Evolutionary conservation across 2,888 invertebrate species (phyloP), one percentile per base, ranked within the genome.

Genomic region (Pheosia tremula): DNA sequence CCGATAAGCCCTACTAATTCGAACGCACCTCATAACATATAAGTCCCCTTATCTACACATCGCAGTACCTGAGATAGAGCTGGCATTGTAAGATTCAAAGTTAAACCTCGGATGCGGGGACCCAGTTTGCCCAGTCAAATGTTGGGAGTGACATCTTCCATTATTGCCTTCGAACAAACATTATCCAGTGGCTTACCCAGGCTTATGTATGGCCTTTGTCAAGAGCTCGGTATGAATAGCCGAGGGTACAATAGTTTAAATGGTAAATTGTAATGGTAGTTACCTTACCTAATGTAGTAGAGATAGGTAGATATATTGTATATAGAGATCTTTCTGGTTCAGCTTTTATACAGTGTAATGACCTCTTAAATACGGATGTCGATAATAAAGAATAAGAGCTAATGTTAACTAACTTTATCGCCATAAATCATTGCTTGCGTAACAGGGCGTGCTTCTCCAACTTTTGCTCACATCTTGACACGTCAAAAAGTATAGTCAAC

Each of bases 131-230:
- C 82, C 89, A 90, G 89, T 89, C 91, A 88, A 91, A 91, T 90
- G 89, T 81, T 77, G 75, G 77, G 71, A 80, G 82, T 82, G 85
- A 89, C 89, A 87, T 79, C 76, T 82, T 76, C 88, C 87, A 86
- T 91, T 91, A 92, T 93, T 93, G 91, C 89, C 86, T 88, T 82
- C 85, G 85, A 79, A 81, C 91, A 92, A 93, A 91, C 90, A 91
- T 86, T 82, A 82, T 80, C 82, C 81, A 69, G 68, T 74, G 79
- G 81, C 84, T 85, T 82, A 81, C 83, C 78, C 63, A 73, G 71
- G 80, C 82, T 85, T 86, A 84, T 75, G 77, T 65, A 58, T 63
- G 67, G 69, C 68, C 67, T 75, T 74, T 74, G 70, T 75, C 69
- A 67, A 71, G 57, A 52, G 41, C 57, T 59, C 58, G 59, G 61